Conservation (phyloP, 2,113 vertebrate genomes). For the Cichladusa arquata region DNA sequence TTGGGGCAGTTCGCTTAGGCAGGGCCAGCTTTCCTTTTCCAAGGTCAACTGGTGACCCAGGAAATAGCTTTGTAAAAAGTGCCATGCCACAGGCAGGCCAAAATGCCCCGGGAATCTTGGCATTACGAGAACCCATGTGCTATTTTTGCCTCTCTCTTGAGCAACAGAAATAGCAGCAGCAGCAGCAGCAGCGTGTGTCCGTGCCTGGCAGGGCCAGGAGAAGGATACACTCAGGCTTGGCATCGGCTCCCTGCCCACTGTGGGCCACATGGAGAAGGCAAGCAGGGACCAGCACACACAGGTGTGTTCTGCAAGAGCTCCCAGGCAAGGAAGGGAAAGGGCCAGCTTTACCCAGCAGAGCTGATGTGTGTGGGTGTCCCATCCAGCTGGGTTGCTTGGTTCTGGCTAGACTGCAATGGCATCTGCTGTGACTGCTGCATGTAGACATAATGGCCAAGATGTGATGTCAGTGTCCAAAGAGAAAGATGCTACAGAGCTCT, state of each 20-base stretch:
- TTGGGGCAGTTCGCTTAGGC: slow-evolving; percentile 24
- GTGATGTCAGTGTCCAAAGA: background rate
- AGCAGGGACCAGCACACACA: background rate
- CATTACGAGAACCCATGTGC: background rate
- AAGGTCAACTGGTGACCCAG: slow-evolving; percentile 55
- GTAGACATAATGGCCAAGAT: background rate
- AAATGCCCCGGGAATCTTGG: slow-evolving; percentile 48
- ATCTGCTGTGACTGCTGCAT: background rate
- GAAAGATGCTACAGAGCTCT: background rate
- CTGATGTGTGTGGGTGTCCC: background rate
- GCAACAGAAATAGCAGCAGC: slow-evolving; percentile 54
- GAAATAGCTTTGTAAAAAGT: slow-evolving; percentile 47
- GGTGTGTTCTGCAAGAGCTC: background rate
- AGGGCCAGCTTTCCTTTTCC: slow-evolving; percentile 47
- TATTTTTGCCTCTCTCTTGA: slow-evolving; percentile 50
- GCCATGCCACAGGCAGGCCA: slow-evolving; percentile 37
- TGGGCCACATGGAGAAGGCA: background rate
- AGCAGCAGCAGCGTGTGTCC: background rate
- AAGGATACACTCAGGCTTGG: background rate
- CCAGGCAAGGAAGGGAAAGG: background rate
- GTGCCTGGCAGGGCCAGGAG: background rate
- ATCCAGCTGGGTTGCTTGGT: background rate
- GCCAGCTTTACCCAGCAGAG: background rate
- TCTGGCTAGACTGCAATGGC: background rate
- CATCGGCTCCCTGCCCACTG: background rate